A percentile compares a stretch with the other conserved stretches of the same genome.
Evolutionary conservation across 2,797 vertebrate genomes (phyloP).

Genomic region (Poeciliopsis gracilis): DNA sequence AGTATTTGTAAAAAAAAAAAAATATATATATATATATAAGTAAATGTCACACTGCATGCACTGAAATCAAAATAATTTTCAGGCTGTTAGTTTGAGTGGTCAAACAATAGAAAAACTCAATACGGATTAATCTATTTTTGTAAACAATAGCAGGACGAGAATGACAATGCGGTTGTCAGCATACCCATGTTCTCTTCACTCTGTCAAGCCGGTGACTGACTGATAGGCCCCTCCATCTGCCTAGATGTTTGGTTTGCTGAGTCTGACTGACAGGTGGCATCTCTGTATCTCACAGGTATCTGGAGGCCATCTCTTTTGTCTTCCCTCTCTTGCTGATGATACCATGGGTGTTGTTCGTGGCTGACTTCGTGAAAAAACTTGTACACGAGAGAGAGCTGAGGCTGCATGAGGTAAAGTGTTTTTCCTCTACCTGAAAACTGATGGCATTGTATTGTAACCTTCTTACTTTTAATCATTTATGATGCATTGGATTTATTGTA

Average conservation of each 20-base stretch:
- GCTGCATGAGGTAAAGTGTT: constrained; percentile 89
- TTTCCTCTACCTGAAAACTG: constrained; percentile 4
- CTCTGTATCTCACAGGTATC: constrained; percentile 84
- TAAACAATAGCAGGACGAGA: constrained; percentile 41
- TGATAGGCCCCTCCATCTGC: constrained; percentile 37
- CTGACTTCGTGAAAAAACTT: constrained; percentile 95
- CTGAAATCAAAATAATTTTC: constrained; percentile 18
- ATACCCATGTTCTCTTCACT: constrained; percentile 2
- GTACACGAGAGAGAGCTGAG: constrained; percentile 96
- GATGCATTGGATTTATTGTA: constrained; percentile 10
- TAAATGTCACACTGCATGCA: constrained; percentile 34
- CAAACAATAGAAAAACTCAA: background rate
- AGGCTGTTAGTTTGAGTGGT: constrained; percentile 23
- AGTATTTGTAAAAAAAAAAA: constrained; percentile 35
- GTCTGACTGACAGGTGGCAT: constrained; percentile 56
- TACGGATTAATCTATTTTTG: constrained; percentile 39
- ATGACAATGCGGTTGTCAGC: constrained; percentile 29
- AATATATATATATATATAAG: background rate
- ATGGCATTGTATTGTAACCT: background rate
- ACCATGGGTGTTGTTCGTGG: constrained; percentile 95
- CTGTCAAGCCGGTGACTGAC: constrained; percentile 36
- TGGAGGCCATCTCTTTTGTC: constrained; percentile 91
- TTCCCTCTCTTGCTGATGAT: constrained; percentile 95
- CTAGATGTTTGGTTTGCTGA: constrained; percentile 36
- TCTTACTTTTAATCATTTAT: background rate